A percentile compares a stretch with the other conserved stretches of the same genome.
Conservation (phyloP, 2,797 vertebrate species). For the Chiloscyllium punctatum region DNA sequence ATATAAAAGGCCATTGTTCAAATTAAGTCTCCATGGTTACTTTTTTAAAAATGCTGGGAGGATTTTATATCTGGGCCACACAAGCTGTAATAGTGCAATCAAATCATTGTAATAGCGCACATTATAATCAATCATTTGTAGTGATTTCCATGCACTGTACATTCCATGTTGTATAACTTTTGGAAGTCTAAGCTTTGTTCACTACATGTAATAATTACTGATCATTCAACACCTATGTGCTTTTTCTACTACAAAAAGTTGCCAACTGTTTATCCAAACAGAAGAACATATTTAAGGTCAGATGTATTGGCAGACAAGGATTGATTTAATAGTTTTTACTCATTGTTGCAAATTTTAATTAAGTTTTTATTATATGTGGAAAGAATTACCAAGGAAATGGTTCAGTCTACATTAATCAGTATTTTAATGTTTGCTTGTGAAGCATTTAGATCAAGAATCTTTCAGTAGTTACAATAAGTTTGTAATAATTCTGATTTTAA, state of each 20-base stretch:
- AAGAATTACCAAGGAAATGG: background rate
- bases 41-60: constrained; percentile 27
- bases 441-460: background rate
- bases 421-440: background rate
- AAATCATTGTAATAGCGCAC: background rate
- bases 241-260: background rate
- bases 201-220: background rate
- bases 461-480: background rate
- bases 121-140: background rate
- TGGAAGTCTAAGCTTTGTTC: background rate
- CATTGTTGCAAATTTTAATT: background rate
- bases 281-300: background rate
- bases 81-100: background rate
- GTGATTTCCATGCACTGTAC: constrained; percentile 3
- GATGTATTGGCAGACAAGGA: background rate
- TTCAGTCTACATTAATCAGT: background rate
- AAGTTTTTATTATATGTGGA: background rate
- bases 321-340: background rate
- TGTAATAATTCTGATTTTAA: background rate
- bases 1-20: constrained; percentile 34
- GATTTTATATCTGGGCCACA: constrained; percentile 15
- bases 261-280: background rate
- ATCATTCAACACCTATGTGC: background rate
- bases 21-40: constrained; percentile 31
- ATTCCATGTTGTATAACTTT: background rate